A percentile compares a stretch with the other conserved stretches of the same genome.
Conservation (phyloP, 2,797 vertebrate species). For the Spinus olivaceus region DNA sequence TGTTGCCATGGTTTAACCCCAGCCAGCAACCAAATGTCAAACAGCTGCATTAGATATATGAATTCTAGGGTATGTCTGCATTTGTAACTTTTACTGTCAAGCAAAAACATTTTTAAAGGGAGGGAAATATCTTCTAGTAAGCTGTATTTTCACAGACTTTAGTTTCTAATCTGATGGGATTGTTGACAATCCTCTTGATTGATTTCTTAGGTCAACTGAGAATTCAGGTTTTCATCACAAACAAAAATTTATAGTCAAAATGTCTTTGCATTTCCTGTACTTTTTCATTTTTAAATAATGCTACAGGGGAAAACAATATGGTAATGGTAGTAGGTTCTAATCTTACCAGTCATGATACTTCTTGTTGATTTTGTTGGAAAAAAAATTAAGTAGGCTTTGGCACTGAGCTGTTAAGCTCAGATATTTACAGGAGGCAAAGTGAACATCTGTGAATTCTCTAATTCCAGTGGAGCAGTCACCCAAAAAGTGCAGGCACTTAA, state of each 20-base stretch:
- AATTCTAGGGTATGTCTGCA: no score
- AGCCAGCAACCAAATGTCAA: background rate
- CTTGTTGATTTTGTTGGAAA: background rate
- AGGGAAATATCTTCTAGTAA: no score
- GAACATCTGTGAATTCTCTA: background rate
- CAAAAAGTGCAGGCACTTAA: background rate
- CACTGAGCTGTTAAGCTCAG: background rate
- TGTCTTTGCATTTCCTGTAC: background rate
- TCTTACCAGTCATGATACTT: background rate
- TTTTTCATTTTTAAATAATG: background rate
- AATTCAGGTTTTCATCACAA: no score
- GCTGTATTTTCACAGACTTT: no score
- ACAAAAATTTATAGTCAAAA: background rate
- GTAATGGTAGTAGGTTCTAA: background rate
- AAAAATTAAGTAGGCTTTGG: background rate
- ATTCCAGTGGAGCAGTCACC: background rate
- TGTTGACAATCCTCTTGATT: no score
- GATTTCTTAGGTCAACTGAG: no score
- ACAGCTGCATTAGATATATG: background rate
- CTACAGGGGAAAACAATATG: background rate
- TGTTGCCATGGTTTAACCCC: background rate
- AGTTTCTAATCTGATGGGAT: no score
- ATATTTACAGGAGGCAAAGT: slow-evolving; percentile 6
- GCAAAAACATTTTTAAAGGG: no score
- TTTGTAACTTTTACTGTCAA: no score